Conservation (phyloP, 2,888 invertebrate species). For the Cerastoderma edule region DNA sequence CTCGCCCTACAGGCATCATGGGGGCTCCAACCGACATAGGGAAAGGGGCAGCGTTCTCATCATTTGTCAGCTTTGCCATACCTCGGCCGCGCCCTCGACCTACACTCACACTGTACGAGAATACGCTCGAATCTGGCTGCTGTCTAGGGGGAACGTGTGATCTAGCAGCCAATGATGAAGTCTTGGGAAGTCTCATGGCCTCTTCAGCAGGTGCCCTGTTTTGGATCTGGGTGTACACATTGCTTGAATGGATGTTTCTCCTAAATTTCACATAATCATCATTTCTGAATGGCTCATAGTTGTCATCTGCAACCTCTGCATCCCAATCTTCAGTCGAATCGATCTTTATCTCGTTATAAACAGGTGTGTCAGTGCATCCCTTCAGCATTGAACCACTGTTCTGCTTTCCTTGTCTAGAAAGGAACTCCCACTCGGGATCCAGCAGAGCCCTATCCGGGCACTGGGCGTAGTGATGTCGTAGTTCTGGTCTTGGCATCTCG, state of each 20-base stretch:
- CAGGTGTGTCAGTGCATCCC: slow-evolving; percentile 68
- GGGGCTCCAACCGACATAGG: too few species aligned
- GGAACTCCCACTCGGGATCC: slow-evolving; percentile 66
- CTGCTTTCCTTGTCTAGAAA: slow-evolving; percentile 52
- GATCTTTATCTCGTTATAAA: slow-evolving; percentile 51
- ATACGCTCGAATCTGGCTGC: slow-evolving; percentile 47
- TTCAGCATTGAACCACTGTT: slow-evolving; percentile 50
- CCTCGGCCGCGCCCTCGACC: slow-evolving; percentile 38
- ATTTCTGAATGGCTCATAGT: too few species aligned
- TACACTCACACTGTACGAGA: slow-evolving; percentile 45
- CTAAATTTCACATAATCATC: too few species aligned
- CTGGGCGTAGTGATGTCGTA: slow-evolving; percentile 71
- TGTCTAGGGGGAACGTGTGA: slow-evolving; percentile 31
- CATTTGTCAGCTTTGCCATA: not conserved
- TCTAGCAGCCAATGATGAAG: slow-evolving; percentile 39
- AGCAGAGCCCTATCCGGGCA: slow-evolving; percentile 74
- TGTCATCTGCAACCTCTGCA: too few species aligned
- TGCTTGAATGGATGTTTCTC: too few species aligned
- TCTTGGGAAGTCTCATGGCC: slow-evolving; percentile 46
- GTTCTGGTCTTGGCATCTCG: slow-evolving; percentile 72
- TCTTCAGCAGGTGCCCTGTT: slow-evolving; percentile 14
- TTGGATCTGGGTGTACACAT: not conserved
- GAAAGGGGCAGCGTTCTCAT: too few species aligned
- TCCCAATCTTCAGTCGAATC: slow-evolving; percentile 65
- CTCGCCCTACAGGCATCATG: too few species aligned